Evolutionary conservation across 2,797 vertebrate genomes (phyloP).

Genomic region (Bradypodion ventrale): DNA sequence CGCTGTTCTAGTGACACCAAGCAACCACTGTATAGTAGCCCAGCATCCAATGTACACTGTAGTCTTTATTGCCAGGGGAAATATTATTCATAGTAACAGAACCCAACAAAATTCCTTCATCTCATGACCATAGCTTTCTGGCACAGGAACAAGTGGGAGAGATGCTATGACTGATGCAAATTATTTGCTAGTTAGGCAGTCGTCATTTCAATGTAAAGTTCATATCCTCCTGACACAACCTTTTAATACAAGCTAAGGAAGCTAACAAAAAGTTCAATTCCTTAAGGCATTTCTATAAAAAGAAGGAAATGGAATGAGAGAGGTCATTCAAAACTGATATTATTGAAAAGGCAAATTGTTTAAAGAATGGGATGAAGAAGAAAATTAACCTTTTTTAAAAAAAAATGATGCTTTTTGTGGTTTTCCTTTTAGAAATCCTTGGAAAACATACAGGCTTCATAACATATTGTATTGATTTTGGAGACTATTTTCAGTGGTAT

Average conservation of each 20-base stretch:
- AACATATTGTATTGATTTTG: conserved; percentile 39
- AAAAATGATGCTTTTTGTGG: conserved; percentile 5
- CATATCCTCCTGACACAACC: conserved; percentile 15
- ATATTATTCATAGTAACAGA: conserved; percentile 43
- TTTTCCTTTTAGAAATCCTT: conserved; percentile 43
- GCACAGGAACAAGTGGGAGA: conserved; percentile 25
- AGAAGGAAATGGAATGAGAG: conserved; percentile 22
- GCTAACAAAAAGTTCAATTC: background rate
- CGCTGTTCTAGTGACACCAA: conserved; percentile 27
- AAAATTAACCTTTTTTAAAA: background rate
- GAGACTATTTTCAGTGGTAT: conserved; percentile 6
- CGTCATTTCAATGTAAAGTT: conserved; percentile 28
- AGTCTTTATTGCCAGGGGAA: conserved; percentile 21
- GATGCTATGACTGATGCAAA: conserved; percentile 14
- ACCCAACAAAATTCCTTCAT: conserved; percentile 41
- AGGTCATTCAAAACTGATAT: conserved; percentile 19
- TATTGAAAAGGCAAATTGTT: background rate
- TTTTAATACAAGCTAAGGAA: conserved; percentile 45
- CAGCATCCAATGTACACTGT: background rate
- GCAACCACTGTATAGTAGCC: background rate
- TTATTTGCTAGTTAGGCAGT: conserved; percentile 33
- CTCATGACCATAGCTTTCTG: conserved; percentile 12
- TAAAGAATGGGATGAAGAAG: background rate
- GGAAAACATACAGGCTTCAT: conserved; percentile 56
- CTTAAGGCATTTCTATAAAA: conserved; percentile 28